These are phyloP conservation scores for Pangasius macronema DNA, from an alignment of 2,797 vertebrate species.

Conservation along the genomic window DNA sequence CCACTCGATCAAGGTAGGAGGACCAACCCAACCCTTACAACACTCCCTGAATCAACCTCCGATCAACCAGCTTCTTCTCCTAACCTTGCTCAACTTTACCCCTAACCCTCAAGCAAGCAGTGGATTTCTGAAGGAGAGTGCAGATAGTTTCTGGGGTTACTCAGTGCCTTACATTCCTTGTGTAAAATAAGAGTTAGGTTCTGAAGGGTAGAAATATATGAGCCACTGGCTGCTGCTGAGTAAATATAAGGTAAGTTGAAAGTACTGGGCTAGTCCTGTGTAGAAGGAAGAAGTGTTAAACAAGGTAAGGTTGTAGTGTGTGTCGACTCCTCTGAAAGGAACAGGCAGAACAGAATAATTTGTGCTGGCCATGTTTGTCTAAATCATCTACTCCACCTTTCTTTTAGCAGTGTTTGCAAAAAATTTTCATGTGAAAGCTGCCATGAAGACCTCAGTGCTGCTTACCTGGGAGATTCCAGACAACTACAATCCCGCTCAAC, in stretches of 20 bases:
- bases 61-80: constrained; percentile 59
- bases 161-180: background rate
- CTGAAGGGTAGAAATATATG: constrained; percentile 47
- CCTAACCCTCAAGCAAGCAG: constrained; percentile 70
- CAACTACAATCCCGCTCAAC: constrained; percentile 96
- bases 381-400: constrained; percentile 87
- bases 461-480: constrained; percentile 99
- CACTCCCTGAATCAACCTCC: constrained; percentile 60
- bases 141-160: constrained; percentile 8
- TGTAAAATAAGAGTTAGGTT: constrained; percentile 11
- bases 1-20: constrained; percentile 99
- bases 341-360: constrained; percentile 16
- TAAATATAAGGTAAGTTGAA: constrained; percentile 75
- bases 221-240: constrained; percentile 63
- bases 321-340: constrained; percentile 27
- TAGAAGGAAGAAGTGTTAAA: constrained; percentile 34
- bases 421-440: constrained; percentile 99
- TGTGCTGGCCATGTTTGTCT: constrained; percentile 71
- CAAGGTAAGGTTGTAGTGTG: constrained; percentile 55
- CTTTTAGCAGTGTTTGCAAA: constrained; percentile 99
- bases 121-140: constrained; percentile 33
- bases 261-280: constrained; percentile 57
- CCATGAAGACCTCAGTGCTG: constrained; percentile 97
- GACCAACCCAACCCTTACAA: constrained; percentile 75
- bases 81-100: constrained; percentile 59